Evolutionary conservation across 2,113 vertebrate genomes (phyloP).

Genomic region (Chionodraco myersi): DNA sequence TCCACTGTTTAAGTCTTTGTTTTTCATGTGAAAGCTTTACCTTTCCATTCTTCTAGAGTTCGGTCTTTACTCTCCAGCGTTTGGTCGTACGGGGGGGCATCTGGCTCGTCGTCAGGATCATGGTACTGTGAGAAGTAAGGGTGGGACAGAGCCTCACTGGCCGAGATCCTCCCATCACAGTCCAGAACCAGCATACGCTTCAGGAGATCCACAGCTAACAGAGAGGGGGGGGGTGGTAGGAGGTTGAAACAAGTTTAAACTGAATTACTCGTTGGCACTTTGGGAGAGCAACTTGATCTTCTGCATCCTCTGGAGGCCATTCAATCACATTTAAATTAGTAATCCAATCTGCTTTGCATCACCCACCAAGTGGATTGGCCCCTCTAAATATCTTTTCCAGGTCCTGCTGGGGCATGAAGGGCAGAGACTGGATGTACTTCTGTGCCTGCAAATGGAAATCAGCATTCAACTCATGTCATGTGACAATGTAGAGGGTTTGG

Average conservation of each 20-base stretch:
- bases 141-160: conserved; percentile 91
- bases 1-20: not conserved
- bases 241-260: not conserved
- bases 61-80: conserved; percentile 93
- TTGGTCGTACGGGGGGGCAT: conserved; percentile 92
- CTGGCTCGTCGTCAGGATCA: conserved; percentile 94
- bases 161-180: conserved; percentile 94
- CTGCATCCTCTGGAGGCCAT: conserved; percentile 7
- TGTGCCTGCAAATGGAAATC: conserved; percentile 87
- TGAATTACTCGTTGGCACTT: conserved; percentile 14
- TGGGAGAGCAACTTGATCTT: conserved; percentile 18
- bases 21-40: conserved; percentile 70
- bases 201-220: conserved; percentile 92
- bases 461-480: not conserved
- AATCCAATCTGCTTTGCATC: conserved; percentile 21
- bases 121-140: conserved; percentile 98
- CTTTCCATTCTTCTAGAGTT: conserved; percentile 97
- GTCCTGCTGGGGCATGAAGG: conserved; percentile 97
- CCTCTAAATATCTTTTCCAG: conserved; percentile 93
- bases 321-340: conserved; percentile 32
- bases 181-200: conserved; percentile 97
- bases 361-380: conserved; percentile 94
- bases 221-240: conserved; percentile 4
- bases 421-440: conserved; percentile 97
- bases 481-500: conserved; percentile 13